phyloP scores from a whole-genome alignment of 2,888 invertebrate genomes.

The Marronus borbonicus region DNA sequence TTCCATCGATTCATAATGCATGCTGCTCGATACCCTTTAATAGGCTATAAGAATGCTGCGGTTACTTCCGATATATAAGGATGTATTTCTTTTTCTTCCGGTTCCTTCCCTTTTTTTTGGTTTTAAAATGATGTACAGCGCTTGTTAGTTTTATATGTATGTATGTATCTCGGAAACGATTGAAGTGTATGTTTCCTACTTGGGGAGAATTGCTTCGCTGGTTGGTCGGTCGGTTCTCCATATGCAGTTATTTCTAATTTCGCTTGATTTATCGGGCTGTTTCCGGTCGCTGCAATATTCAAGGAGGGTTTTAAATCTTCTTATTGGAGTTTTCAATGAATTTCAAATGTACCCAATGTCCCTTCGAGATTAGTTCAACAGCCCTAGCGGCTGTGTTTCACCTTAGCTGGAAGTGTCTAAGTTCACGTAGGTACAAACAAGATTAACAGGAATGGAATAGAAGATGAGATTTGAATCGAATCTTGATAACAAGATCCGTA shows the following conservation, averaged over 20 bases:
- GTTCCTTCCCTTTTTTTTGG: neutral
- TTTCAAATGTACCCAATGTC: slow-evolving; percentile 55
- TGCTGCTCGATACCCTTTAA: neutral
- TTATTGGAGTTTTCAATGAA: slow-evolving; percentile 54
- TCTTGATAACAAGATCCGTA: too few relatives aligned
- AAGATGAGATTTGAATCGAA: too few relatives aligned
- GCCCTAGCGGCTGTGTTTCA: too few relatives aligned
- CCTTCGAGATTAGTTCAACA: slow-evolving; percentile 21
- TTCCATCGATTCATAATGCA: neutral
- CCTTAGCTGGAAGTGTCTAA: too few relatives aligned
- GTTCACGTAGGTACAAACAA: too few relatives aligned
- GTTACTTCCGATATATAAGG: neutral
- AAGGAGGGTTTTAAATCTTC: slow-evolving; percentile 61
- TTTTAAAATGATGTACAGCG: too few relatives aligned
- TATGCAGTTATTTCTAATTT: slow-evolving; percentile 64
- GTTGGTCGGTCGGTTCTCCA: slow-evolving; percentile 20
- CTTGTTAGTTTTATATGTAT: neutral
- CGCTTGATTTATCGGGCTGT: slow-evolving; percentile 62
- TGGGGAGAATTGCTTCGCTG: neutral
- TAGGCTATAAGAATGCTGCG: slow-evolving; percentile 4
- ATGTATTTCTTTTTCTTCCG: neutral
- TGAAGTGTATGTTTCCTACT: slow-evolving; percentile 18
- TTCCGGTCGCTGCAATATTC: slow-evolving; percentile 63
- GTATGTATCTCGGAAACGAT: slow-evolving; percentile 1
- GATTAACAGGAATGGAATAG: too few relatives aligned